A percentile compares a stretch with the other conserved stretches of the same genome.
These are phyloP conservation scores for Progne subis DNA, from an alignment of 2,113 vertebrate genomes.

Conservation along the genomic window DNA sequence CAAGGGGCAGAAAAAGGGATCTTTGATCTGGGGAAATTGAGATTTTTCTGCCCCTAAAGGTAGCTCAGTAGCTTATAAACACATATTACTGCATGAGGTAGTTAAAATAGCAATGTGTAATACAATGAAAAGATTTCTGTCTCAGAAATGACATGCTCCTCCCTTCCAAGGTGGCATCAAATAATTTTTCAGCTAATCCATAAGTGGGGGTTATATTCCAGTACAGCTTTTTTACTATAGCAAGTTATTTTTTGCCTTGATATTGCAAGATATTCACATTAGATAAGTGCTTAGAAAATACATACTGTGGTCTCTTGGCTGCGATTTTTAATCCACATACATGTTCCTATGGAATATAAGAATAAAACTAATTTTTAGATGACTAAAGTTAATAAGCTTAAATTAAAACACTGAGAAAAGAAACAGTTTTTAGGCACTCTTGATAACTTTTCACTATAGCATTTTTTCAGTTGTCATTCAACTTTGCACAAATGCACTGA, in stretches of 20 bases:
- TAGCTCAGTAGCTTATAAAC: neutral
- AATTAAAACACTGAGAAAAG: neutral
- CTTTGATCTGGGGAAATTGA: slow-evolving; percentile 30
- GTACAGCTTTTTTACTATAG: neutral
- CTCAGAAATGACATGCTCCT: neutral
- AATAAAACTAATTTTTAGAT: neutral
- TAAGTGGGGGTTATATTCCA: neutral
- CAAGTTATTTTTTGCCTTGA: neutral
- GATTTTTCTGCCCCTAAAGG: slow-evolving; percentile 8
- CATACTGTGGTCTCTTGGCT: neutral
- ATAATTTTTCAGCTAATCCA: neutral
- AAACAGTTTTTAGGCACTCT: neutral
- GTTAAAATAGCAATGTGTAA: neutral
- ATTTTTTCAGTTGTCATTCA: neutral
- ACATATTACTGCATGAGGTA: neutral
- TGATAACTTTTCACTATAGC: neutral
- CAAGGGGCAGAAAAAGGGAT: neutral
- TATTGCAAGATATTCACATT: neutral
- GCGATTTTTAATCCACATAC: neutral
- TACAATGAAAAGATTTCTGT: neutral
- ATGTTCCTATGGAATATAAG: neutral
- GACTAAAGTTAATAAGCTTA: neutral
- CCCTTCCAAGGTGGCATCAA: neutral
- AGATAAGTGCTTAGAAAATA: neutral
- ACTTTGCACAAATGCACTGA: neutral